A percentile compares a stretch with the other conserved stretches of the same genome.
phyloP scores from a whole-genome alignment of 2,888 invertebrate species.

The Diabrotica balteata region DNA sequence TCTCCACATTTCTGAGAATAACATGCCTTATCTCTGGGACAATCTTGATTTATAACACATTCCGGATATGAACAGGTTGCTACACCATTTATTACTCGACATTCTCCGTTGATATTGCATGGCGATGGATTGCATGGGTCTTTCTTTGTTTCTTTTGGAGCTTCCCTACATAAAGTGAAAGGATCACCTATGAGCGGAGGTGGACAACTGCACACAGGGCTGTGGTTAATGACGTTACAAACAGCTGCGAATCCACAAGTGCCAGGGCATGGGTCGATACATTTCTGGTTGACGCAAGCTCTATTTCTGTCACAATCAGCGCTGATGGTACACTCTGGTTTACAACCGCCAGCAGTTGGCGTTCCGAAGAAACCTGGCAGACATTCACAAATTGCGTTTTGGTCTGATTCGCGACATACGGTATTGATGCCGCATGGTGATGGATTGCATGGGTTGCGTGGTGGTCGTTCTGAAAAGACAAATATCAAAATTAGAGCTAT shows the following conservation, averaged over 20 bases:
- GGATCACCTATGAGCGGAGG: slow-evolving; percentile 80
- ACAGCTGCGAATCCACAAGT: slow-evolving; percentile 79
- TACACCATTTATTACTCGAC: slow-evolving; percentile 72
- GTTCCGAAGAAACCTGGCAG: slow-evolving; percentile 77
- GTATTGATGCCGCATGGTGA: slow-evolving; percentile 82
- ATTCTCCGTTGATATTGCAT: slow-evolving; percentile 83
- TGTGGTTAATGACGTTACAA: slow-evolving; percentile 83
- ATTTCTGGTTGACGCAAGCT: slow-evolving; percentile 81
- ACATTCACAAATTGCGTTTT: slow-evolving; percentile 75
- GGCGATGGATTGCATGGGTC: slow-evolving; percentile 88
- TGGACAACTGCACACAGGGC: slow-evolving; percentile 84
- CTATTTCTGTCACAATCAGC: slow-evolving; percentile 78
- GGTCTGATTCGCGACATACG: slow-evolving; percentile 66
- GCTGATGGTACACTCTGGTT: slow-evolving; percentile 83
- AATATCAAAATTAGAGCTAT: not conserved
- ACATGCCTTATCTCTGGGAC: slow-evolving; percentile 80
- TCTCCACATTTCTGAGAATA: slow-evolving; percentile 84
- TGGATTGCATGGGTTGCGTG: slow-evolving; percentile 63
- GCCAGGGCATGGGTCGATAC: slow-evolving; percentile 81
- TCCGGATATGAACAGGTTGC: slow-evolving; percentile 85
- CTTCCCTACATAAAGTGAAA: slow-evolving; percentile 71
- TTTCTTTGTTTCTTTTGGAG: slow-evolving; percentile 57
- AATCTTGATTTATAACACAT: slow-evolving; percentile 88
- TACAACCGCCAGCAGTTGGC: slow-evolving; percentile 74
- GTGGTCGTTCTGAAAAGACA: slow-evolving; percentile 45